These are phyloP conservation scores for Taxidea taxus DNA, from an alignment of 2,113 vertebrate genomes.

Conservation along the genomic window DNA sequence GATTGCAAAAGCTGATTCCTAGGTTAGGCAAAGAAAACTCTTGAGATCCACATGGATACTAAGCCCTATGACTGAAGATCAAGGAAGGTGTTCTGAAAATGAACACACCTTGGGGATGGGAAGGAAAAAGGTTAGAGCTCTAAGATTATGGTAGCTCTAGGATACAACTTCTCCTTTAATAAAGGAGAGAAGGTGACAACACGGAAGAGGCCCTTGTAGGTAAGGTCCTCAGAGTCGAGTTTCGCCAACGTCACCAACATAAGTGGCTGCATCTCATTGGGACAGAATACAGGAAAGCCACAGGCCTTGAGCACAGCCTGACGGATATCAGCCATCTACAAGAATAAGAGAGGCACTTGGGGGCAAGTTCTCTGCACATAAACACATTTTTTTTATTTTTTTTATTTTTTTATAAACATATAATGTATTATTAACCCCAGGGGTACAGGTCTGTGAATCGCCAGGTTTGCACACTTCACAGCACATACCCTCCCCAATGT, in stretches of 20 bases:
- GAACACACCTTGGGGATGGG: background rate
- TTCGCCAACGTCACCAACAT: background rate
- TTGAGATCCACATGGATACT: background rate
- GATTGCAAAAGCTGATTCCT: background rate
- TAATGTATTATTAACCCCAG: no score
- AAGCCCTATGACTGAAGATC: background rate
- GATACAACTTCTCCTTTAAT: background rate
- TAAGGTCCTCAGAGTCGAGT: background rate
- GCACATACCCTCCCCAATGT: no score
- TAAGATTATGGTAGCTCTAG: background rate
- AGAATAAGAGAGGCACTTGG: background rate
- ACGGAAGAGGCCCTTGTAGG: background rate
- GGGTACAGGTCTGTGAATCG: no score
- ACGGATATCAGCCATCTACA: accelerated
- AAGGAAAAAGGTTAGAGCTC: background rate
- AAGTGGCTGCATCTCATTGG: background rate
- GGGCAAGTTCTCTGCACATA: background rate
- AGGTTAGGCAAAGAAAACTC: background rate
- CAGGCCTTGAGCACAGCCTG: background rate
- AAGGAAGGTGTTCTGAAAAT: background rate
- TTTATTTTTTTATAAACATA: no score
- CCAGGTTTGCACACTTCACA: no score
- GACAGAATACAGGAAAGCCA: background rate
- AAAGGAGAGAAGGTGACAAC: background rate
- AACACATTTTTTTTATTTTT: no score